A percentile compares a stretch with the other conserved stretches of the same genome.
Conservation (phyloP, 2,888 invertebrate species). For the Hetaerina titia region DNA sequence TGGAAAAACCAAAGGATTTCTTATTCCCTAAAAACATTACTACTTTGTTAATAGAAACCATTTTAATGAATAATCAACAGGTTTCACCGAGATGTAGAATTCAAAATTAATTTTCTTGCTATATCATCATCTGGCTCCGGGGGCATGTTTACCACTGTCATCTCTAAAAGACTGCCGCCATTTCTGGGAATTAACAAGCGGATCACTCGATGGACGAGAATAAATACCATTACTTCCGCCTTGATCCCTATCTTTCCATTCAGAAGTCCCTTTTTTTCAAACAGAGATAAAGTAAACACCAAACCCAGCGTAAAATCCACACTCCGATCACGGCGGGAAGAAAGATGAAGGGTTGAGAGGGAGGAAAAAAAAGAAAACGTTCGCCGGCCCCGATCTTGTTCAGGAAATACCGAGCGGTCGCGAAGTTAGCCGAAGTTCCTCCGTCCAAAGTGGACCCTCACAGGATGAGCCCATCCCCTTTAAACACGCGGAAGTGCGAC, state of each 20-base stretch:
- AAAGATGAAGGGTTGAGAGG: background rate
- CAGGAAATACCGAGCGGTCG: slow-evolving; percentile 11
- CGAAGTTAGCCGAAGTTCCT: slow-evolving; percentile 5
- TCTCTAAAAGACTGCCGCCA: no score
- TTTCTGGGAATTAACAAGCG: no score
- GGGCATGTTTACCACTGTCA: no score
- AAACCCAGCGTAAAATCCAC: background rate
- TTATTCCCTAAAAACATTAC: no score
- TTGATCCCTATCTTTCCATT: background rate
- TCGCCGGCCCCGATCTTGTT: background rate
- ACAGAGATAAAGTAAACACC: background rate
- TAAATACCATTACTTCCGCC: background rate
- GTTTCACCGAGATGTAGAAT: no score
- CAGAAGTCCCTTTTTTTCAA: background rate
- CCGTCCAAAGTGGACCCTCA: background rate
- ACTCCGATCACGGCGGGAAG: background rate
- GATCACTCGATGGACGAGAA: no score
- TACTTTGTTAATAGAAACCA: no score
- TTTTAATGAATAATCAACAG: no score
- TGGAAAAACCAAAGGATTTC: no score
- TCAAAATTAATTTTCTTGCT: no score
- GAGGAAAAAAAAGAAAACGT: background rate
- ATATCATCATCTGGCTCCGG: no score
- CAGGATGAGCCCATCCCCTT: slow-evolving; percentile 46
- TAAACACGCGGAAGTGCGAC: slow-evolving; percentile 59